Percentiles rank a stretch among this genome's conserved stretches.
Conservation (phyloP, 2,797 vertebrate genomes). For the Cossypha niveicapilla region DNA sequence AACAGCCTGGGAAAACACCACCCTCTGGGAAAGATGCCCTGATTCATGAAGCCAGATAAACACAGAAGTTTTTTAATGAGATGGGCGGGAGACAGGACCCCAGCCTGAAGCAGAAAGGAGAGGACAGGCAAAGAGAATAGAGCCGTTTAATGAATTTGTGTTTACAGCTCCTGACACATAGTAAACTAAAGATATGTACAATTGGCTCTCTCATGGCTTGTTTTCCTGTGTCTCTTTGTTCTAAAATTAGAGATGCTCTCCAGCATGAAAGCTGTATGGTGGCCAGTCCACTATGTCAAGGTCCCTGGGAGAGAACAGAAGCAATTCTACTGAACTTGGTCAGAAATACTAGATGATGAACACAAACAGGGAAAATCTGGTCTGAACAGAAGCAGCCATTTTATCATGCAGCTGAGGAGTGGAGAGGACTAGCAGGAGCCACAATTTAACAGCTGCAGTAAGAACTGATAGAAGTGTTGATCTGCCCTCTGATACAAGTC, state of each 20-base stretch:
- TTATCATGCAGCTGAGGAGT: background rate
- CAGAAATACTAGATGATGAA: background rate
- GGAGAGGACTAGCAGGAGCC: background rate
- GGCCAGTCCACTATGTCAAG: background rate
- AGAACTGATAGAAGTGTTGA: background rate
- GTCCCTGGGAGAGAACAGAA: background rate
- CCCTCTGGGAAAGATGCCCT: conserved; percentile 13
- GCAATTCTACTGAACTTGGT: background rate
- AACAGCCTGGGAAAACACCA: conserved; percentile 45
- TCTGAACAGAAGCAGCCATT: background rate
- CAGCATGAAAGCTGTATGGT: background rate
- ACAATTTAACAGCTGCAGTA: background rate
- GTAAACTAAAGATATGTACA: background rate
- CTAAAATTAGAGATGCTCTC: background rate
- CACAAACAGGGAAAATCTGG: background rate
- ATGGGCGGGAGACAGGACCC: background rate
- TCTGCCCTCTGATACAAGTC: background rate
- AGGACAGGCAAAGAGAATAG: background rate
- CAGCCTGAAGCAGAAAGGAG: background rate
- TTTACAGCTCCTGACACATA: background rate
- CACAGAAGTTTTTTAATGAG: background rate
- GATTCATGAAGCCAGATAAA: background rate
- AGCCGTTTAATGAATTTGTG: background rate
- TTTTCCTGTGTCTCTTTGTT: background rate
- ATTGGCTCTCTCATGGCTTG: background rate